A percentile compares a stretch with the other conserved stretches of the same genome.
phyloP scores from a whole-genome alignment of 2,113 vertebrate genomes.

The Phrynosoma platyrhinos region DNA sequence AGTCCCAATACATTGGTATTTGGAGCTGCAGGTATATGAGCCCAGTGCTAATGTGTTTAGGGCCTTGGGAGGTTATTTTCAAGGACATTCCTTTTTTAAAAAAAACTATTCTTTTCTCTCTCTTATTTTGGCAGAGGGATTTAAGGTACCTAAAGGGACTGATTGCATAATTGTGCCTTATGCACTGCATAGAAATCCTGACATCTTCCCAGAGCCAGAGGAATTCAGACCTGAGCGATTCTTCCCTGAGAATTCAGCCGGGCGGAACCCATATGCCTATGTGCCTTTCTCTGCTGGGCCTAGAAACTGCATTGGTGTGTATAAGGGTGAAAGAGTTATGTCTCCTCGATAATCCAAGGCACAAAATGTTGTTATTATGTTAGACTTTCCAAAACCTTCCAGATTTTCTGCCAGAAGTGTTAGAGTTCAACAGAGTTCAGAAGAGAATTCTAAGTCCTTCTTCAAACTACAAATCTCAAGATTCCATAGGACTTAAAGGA shows the following conservation, averaged over 20 bases:
- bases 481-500: no score
- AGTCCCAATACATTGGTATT: background rate
- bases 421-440: no score
- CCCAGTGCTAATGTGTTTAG: background rate
- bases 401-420: no score
- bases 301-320: conserved; percentile 94
- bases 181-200: conserved; percentile 87
- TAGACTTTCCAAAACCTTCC: no score
- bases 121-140: conserved; percentile 78
- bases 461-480: no score
- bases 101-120: background rate
- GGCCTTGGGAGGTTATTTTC: background rate
- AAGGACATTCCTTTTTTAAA: background rate
- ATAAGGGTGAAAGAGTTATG: background rate
- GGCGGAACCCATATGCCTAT: conserved; percentile 86
- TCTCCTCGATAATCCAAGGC: background rate
- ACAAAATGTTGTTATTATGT: background rate
- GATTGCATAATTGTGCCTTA: conserved; percentile 83
- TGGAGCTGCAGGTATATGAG: background rate
- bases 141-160: conserved; percentile 81
- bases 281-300: conserved; percentile 95
- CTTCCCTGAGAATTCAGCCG: conserved; percentile 83
- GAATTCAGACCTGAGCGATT: conserved; percentile 94
- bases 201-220: conserved; percentile 88
- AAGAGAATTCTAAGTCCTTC: no score